Evolutionary conservation across 2,888 invertebrate genomes (phyloP).

Genomic region (Drosophila ustulata): DNA sequence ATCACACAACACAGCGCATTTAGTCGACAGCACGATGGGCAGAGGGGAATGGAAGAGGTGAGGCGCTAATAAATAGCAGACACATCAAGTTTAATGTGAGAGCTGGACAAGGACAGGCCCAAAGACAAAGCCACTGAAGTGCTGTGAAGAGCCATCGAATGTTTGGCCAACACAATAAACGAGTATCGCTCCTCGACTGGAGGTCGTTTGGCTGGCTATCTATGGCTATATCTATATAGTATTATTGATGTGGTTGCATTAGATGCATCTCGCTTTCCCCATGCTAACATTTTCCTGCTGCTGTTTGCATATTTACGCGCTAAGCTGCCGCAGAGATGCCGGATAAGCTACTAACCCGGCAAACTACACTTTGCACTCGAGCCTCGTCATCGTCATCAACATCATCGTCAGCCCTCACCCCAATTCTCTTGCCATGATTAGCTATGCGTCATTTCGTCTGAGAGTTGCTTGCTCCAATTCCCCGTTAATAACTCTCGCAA

Average conservation of each 20-base stretch:
- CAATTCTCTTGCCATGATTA: constrained; percentile 32
- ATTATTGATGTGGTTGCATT: neutral
- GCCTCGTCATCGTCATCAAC: neutral
- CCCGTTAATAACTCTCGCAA: constrained; percentile 64
- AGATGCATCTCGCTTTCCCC: neutral
- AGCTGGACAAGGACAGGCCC: constrained; percentile 40
- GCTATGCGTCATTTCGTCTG: constrained; percentile 58
- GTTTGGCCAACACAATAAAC: neutral
- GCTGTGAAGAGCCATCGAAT: constrained; percentile 23
- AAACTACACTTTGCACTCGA: constrained; percentile 7
- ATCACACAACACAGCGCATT: constrained; percentile 56
- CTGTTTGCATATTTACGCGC: constrained; percentile 34
- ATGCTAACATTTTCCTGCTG: constrained; percentile 28
- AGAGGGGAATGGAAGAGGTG: neutral
- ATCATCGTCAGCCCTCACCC: constrained; percentile 9
- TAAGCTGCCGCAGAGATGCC: constrained; percentile 23
- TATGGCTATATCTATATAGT: neutral
- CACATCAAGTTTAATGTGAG: constrained; percentile 60
- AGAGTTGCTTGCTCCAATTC: constrained; percentile 76
- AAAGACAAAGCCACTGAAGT: constrained; percentile 20
- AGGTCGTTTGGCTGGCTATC: neutral
- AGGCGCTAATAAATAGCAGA: constrained; percentile 43
- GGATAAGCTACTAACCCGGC: constrained; percentile 43
- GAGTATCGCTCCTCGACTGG: constrained; percentile 10
- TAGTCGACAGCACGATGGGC: constrained; percentile 16